Conservation (phyloP, 2,113 vertebrate species). For the Sorex fumeus region DNA sequence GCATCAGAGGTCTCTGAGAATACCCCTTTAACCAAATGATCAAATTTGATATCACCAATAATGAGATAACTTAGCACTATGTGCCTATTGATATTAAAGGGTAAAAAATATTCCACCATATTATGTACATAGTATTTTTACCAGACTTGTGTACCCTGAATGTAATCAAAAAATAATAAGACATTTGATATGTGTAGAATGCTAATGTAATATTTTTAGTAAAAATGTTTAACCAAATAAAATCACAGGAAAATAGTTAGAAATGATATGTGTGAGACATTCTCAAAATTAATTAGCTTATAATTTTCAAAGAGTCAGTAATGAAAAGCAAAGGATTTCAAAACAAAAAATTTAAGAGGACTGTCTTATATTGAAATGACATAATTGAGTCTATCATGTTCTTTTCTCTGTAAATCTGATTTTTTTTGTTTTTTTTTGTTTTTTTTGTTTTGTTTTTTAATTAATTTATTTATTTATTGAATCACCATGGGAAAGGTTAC, state of each 20-base stretch:
- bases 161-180: slow-evolving; percentile 46
- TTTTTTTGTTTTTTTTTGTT: no score
- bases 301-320: slow-evolving; percentile 50
- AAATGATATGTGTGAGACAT: slow-evolving; percentile 18
- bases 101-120: neutral
- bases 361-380: slow-evolving; percentile 29
- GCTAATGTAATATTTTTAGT: slow-evolving; percentile 27
- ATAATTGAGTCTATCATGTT: neutral
- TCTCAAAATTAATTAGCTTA: slow-evolving; percentile 47
- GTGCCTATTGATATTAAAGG: slow-evolving; percentile 33
- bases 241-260: slow-evolving; percentile 20
- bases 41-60: slow-evolving; percentile 17
- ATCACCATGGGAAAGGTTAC: no score
- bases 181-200: slow-evolving; percentile 11
- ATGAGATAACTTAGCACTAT: neutral
- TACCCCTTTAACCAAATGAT: slow-evolving; percentile 40
- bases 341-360: slow-evolving; percentile 23
- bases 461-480: no score
- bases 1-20: slow-evolving; percentile 24
- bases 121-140: slow-evolving; percentile 6
- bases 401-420: no score
- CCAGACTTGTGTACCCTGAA: slow-evolving; percentile 10
- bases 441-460: no score
- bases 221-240: slow-evolving; percentile 45
- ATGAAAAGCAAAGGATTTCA: slow-evolving; percentile 38